These are phyloP conservation scores for Brevimyrus niger DNA, from an alignment of 2,113 vertebrate species.

Conservation along the genomic window DNA sequence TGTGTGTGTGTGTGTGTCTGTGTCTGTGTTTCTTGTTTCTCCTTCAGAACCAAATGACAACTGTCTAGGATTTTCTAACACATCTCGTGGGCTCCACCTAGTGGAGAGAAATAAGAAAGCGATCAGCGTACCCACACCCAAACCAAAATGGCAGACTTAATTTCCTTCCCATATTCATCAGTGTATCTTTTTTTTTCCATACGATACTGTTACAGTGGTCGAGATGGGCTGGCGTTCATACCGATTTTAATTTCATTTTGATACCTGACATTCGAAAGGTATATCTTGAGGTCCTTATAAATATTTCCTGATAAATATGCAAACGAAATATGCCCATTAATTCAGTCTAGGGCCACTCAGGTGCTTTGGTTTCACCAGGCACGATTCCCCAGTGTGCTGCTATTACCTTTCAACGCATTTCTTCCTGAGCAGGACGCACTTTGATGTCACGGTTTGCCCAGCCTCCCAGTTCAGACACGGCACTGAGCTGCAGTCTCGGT, in stretches of 20 bases:
- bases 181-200: not conserved
- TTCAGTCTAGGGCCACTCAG: not conserved
- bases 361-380: not conserved
- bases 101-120: not conserved
- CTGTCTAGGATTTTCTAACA: not conserved
- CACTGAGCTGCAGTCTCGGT: not conserved
- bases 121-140: not conserved
- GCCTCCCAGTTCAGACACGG: not conserved
- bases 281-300: not conserved
- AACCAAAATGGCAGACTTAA: not conserved
- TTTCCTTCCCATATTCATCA: not conserved
- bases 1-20: not conserved
- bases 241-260: not conserved
- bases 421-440: not conserved
- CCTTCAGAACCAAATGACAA: not conserved
- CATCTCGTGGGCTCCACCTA: not conserved
- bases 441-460: not conserved
- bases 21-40: not conserved
- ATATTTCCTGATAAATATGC: not conserved
- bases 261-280: not conserved
- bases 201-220: not conserved
- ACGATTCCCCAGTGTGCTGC: not conserved
- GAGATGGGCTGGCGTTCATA: not conserved
- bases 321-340: not conserved
- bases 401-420: not conserved